Evolutionary conservation across 2,797 vertebrate species (phyloP).

Genomic region (Leptoclinus maculatus): DNA sequence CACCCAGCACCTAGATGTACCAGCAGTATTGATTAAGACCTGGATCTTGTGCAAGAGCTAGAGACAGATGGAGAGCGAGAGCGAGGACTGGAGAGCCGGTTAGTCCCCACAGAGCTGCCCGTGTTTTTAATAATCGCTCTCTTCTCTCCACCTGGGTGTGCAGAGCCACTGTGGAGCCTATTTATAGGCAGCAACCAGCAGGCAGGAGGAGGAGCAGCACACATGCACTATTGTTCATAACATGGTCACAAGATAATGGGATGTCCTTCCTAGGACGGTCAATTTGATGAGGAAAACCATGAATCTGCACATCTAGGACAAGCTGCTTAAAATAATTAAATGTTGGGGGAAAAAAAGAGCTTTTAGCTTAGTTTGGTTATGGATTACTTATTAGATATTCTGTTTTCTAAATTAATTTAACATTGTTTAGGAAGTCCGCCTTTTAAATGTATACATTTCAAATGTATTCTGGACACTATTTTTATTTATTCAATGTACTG

Average conservation of each 20-base stretch:
- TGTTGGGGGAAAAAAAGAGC: too few relatives aligned
- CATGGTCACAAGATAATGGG: slow-evolving; percentile 53
- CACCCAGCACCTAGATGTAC: neutral
- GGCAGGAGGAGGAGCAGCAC: slow-evolving; percentile 54
- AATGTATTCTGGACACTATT: neutral
- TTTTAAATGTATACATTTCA: neutral
- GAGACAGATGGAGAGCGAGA: slow-evolving; percentile 66
- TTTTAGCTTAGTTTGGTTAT: slow-evolving; percentile 17
- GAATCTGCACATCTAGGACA: slow-evolving; percentile 26
- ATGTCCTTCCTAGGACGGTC: slow-evolving; percentile 5
- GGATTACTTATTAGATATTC: neutral
- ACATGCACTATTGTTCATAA: slow-evolving; percentile 64
- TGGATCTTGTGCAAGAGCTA: slow-evolving; percentile 46
- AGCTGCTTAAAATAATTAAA: slow-evolving; percentile 31
- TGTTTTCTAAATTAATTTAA: neutral
- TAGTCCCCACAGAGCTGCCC: slow-evolving; percentile 65
- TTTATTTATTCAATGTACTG: too few relatives aligned
- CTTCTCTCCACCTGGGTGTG: slow-evolving; percentile 73
- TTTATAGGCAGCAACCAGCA: slow-evolving; percentile 73
- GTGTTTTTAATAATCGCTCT: slow-evolving; percentile 82
- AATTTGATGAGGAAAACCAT: slow-evolving; percentile 5
- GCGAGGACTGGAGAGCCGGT: slow-evolving; percentile 37
- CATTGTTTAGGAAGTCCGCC: neutral
- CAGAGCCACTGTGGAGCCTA: slow-evolving; percentile 63
- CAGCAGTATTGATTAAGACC: slow-evolving; percentile 56